A percentile compares a stretch with the other conserved stretches of the same genome.
phyloP scores from a whole-genome alignment of 2,113 vertebrate genomes.

The Charadrius vociferus region DNA sequence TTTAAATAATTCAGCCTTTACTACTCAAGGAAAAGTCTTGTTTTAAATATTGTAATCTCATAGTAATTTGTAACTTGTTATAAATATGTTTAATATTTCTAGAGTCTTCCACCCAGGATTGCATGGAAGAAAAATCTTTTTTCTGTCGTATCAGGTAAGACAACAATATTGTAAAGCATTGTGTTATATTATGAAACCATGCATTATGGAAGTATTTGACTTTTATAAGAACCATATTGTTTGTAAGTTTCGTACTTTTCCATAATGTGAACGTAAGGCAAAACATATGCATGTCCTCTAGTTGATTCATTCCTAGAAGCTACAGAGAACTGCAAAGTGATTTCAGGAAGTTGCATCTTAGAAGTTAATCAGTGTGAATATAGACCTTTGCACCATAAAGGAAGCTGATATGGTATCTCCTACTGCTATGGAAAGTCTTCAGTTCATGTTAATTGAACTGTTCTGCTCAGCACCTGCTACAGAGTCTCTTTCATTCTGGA shows the following conservation, averaged over 20 bases:
- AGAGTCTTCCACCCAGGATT: slow-evolving; percentile 89
- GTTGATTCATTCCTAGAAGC: background rate
- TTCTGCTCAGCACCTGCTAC: background rate
- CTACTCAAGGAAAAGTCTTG: background rate
- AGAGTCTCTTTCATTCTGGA: background rate
- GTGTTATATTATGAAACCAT: background rate
- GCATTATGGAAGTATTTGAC: background rate
- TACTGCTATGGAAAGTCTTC: background rate
- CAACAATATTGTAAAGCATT: background rate
- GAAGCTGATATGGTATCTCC: background rate
- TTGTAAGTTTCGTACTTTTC: background rate
- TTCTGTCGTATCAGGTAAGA: slow-evolving; percentile 94
- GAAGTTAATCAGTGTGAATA: background rate
- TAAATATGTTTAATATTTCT: slow-evolving; percentile 36
- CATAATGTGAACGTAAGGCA: background rate
- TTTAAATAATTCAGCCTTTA: background rate
- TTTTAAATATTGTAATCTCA: background rate
- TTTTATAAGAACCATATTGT: background rate
- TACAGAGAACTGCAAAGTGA: background rate
- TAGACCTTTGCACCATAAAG: background rate
- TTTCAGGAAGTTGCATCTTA: background rate
- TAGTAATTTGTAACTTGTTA: background rate
- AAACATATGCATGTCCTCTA: background rate
- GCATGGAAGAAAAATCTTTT: slow-evolving; percentile 93
- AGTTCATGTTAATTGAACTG: background rate